Evolutionary conservation across 2,797 vertebrate genomes (phyloP), one percentile per base, ranked within the genome.

Genomic region (Sebastes hubbsi): DNA sequence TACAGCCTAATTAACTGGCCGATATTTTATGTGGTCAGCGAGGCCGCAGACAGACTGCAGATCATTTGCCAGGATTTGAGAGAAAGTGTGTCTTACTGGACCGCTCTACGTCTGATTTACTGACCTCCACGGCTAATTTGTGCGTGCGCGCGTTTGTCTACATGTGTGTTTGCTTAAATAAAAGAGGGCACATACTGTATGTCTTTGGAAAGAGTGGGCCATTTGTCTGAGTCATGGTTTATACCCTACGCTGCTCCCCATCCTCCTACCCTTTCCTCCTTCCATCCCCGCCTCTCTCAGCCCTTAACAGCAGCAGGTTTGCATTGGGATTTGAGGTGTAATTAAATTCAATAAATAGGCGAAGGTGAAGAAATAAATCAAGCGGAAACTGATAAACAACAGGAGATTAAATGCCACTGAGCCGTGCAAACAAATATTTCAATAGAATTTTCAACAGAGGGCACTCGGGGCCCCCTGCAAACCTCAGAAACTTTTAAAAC

Each of bases 321-420:
- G 91, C 91, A 90, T 88, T 91, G 91, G 92, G 91, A 94, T 93
- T 93, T 94, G 89, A 92, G 91, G 90, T 94, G 95, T 96, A 96
- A 96, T 96, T 96, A 96, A 96, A 96, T 96, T 95, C 95, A 95
- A 96, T 96, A 96, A 96, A 95, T 95, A 95, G 94, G 91, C 90
- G 87, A 96, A 96, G 95, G 94, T 96, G 95, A 96, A 95, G 94
- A 94, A 96, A 96, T 95, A 95, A 95, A 96, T 96, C 95, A 95
- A 94, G 95, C 89, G 88, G 92, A 95, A 96, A 96, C 94, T 95
- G 95, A 96, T 96, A 94, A 96, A 96, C 95, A 96, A 95, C 92
- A 87, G 94, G 94, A 95, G 95, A 96, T 95, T 96, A 95, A 96
- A 96, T 94, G 95, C 94, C 95, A 96, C 92, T 94, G 95, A 96